Base-by-base conservation (phyloP, 1,140 invertebrate genomes). In the Megalopta genalis region DNA sequence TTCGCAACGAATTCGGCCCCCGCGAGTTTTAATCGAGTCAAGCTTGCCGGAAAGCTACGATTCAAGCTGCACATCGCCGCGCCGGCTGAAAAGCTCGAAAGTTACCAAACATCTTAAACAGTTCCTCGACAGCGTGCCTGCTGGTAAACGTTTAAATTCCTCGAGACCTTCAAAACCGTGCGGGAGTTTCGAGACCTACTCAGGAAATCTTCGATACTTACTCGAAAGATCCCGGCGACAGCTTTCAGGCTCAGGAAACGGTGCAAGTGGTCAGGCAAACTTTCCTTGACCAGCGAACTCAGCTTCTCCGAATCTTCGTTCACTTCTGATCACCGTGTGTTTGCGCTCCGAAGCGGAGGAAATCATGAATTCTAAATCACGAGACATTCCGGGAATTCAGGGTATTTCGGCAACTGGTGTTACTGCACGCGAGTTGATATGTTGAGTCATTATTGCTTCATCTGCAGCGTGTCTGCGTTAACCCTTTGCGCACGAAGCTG, bases 91-190 rank as follows among this genome's bases (percentile, higher is more conserved):
- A 69, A 49, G 52, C 74, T 77, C 25, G 54, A 69, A 67, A 75
- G 52, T 77, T 77, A 39, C 16, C 39, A 21, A 60, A 32, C 62
- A 54, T 69, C 49, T 69, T 57, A 77, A 46, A 77, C 66, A 57
- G 42, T 25, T 27, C 23, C n/a, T 7, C 32, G 63, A n/a, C 25
- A 64, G 25, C n/a, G 57, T 10, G 23, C 0, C 42, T 37, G 27
- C 27, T 25, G 25, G 46, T 59, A 59, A 57, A 59, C 52, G 52
- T 68, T 59, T 59, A 16, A 76, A 76, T 76, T 76, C 67, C 37
- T 37, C 16, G 32, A 64, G 21, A 54, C 60, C 39, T 64, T n/a
- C 2, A 6, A 66, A 49, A 46, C 46, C 12, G 42, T 0, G 42
- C 37, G 18, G 8, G n/a, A 46, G 23, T 68, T 46, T 32, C 27